Evolutionary conservation across 1,140 invertebrate species (phyloP), one percentile per base, ranked within the genome.

Genomic region (Drosophila triauraria): DNA sequence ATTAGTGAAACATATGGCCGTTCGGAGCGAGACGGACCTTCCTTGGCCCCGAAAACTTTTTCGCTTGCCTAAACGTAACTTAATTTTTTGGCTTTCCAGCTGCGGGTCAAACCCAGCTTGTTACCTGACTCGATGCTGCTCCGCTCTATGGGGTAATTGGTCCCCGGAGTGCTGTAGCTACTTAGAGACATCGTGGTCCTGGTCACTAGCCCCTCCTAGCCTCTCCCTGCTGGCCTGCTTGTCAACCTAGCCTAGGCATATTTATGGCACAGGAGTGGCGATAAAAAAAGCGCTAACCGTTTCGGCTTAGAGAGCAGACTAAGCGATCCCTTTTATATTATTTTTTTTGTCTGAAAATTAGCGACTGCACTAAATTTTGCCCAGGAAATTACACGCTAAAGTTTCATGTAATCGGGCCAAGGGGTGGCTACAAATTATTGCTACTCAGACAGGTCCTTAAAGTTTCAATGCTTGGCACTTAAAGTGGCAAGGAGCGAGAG

Each of bases 1-100:
- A 90, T 90, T 90, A 90, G 85, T 81, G 86, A 84, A 90, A 90
- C 85, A 90, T 90, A 90, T 90, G 85, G 85, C 85, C 72, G 13
- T 40, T 44, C 58, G 43, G 50, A 46, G 46, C 61, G 42, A 38
- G 60, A 54, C 71, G 43, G 59, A 61, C 56, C 68, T 75, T 71
- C 72, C 67, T 78, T 72, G 61, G 71, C 56, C 74, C 62, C 53
- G n/a, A 54, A 69, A 88, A 85, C 65, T 84, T 90, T 87, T 80
- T 68, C 53, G 75, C 62, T 60, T 60, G 60, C 61, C 62, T 71
- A 77, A 84, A 77, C 82, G 74, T 90, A 90, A 90, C 78, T 90
- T 90, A 84, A 90, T 85, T 90, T 83, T 78, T 88, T 76, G 84
- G 60, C 60, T 54, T 75, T 40, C 63, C 67, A 27, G 67, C 65